Evolutionary conservation across 2,888 invertebrate species (phyloP), one percentile per base, ranked within the genome.

Genomic region (Drosophila anomelani): DNA sequence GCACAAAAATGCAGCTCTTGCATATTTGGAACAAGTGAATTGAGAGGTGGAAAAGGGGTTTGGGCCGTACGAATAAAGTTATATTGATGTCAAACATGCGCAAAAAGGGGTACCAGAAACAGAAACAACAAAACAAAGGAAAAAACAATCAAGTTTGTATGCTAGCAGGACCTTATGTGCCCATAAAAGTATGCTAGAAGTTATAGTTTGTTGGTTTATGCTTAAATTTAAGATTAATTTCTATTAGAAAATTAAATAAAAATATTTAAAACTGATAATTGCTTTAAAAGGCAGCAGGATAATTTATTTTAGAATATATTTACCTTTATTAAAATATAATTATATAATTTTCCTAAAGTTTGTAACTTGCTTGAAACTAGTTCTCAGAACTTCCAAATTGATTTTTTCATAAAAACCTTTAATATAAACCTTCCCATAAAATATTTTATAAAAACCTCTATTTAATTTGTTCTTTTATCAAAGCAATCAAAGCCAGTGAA

Each of bases 51-150:
- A 71, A 60, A 64, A 29, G n/a, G 34, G 69, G 41, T n/a, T 34
- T 36, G 10, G 36, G 66, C 69, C 64, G 68, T n/a, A 59, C 64
- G 70, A 79, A 77, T 74, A 84, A 81, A 87, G 85, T 82, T 82
- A 82, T 82, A 82, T 82, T 82, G 81, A 82, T 82, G 81, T 82
- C 87, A 82, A 82, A 82, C 81, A 82, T 74, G 80, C 73, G 71
- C 83, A 77, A 80, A 85, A 85, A 84, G 55, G 46, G 49, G 51
- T 53, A 53, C 15, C 20, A 36, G 34, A 23, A 73, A 70, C 38
- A 23, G 53, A 55, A 56, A 63, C 53, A 76, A 59, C 51, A 36
- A 83, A 75, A 60, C 71, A 43, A 26, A 68, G 20, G 29, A 26
- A 32, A 77, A 72, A 41, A 77, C 23, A 43, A 61, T 56, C 68